Base-by-base conservation (phyloP, 2,888 invertebrate genomes). In the Dryomyza anilis region DNA sequence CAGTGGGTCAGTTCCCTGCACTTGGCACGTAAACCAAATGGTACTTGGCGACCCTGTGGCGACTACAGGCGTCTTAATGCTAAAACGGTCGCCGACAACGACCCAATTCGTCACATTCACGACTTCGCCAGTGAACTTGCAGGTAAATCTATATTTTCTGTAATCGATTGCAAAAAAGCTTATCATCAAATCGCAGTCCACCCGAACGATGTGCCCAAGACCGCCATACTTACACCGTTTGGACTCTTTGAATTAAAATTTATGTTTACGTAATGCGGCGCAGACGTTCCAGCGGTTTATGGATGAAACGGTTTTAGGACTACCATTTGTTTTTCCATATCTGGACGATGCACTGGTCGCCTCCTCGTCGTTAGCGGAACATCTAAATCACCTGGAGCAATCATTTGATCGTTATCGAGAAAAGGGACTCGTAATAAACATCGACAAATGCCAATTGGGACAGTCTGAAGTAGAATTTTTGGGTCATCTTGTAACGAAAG, bases 401-500 rank as follows among this genome's bases (percentile, higher is more conserved):
- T 5, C 65, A 7, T 60, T 64, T n/a, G 45, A 59, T 27, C 12
- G 27, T 29, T 58, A 60, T n/a, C 46, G 55, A 6, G 19, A 53
- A 8, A 59, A 36, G 4, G 59, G 59, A 4, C 36, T 65, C n/a
- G 23, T 52, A 3, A 63, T 67, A 4, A 67, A 67, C 21, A 33
- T 25, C 6, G 55, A 58, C 0, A 67, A 64, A 43, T 67, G 56
- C 19, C 55, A 65, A 23, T 39, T 65, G 29, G 53, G 65, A 1
- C 46, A 16, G 12, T 3, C 39, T 2, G 43, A 67, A 53, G 39
- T 64, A 1, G 53, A 67, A 12, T 67, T 67, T 43, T 3, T 67
- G 10, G 67, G 68, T 2, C 70, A 73, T 39, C 33, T 57, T n/a
- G 66, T 71, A 1, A 61, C 19, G 25, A 16, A 56, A 23, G 16